Conservation (phyloP, 64 coral and sea anemone genomes). For the Pachyseris speciosa region DNA sequence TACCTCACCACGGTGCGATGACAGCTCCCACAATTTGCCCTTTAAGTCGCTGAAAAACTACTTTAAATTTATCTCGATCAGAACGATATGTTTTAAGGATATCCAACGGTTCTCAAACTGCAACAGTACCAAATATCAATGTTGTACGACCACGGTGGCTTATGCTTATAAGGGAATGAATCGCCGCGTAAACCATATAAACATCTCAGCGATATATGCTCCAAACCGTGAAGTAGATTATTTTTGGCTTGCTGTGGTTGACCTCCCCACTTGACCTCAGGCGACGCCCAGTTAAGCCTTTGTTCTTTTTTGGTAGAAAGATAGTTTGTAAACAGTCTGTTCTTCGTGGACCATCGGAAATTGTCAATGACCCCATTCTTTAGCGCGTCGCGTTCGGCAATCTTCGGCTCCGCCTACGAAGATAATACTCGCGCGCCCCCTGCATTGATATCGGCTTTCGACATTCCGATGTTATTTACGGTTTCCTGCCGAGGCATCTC, state of each 20-base stretch:
- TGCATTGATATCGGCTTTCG: slow-evolving; percentile 30
- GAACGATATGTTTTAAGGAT: too few species aligned
- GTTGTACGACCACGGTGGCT: not conserved
- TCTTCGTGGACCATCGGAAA: slow-evolving; percentile 24
- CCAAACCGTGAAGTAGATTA: not conserved
- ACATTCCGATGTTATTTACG: slow-evolving; percentile 55
- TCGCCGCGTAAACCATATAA: not conserved
- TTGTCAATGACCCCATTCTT: slow-evolving; percentile 42
- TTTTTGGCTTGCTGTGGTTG: slow-evolving; percentile 6
- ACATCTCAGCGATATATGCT: not conserved
- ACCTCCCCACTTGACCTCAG: slow-evolving; percentile 32
- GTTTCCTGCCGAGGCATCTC: slow-evolving; percentile 13
- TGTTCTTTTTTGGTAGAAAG: not conserved
- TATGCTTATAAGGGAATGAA: slow-evolving; percentile 1
- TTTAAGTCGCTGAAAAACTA: not conserved
- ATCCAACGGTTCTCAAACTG: not conserved
- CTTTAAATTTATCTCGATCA: too few species aligned
- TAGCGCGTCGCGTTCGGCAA: slow-evolving; percentile 4
- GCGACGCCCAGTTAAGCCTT: slow-evolving; percentile 38
- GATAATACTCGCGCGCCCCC: slow-evolving; percentile 12
- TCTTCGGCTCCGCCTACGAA: slow-evolving; percentile 48
- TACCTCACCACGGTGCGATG: not conserved
- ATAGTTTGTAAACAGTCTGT: slow-evolving; percentile 27
- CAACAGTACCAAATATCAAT: not conserved
- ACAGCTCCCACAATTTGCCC: not conserved